A percentile compares a stretch with the other conserved stretches of the same genome.
Evolutionary conservation across 2,113 vertebrate species (phyloP).

Genomic region (Corythornis vintsioides): DNA sequence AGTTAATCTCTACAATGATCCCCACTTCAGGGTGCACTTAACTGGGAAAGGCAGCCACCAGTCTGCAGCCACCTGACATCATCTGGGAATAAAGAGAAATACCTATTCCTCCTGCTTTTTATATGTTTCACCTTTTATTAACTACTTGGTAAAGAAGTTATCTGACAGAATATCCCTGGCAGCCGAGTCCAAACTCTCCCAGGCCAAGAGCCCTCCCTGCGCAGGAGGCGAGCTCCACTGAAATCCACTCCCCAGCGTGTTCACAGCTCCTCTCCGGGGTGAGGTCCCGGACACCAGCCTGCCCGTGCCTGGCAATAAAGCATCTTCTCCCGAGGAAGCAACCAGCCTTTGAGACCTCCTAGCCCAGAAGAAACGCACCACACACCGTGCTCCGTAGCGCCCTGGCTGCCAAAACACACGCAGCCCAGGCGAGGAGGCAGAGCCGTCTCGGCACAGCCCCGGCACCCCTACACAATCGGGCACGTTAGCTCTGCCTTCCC

Average conservation of each 20-base stretch:
- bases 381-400: rapidly evolving
- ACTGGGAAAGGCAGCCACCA: neutral
- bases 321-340: neutral
- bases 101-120: neutral
- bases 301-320: neutral
- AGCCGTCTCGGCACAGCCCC: neutral
- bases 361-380: rapidly evolving
- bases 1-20: neutral
- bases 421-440: neutral
- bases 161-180: neutral
- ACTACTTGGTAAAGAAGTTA: too few species aligned
- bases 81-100: neutral
- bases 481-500: rapidly evolving
- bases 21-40: rapidly evolving
- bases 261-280: neutral
- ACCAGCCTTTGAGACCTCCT: neutral
- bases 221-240: rapidly evolving
- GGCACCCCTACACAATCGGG: neutral
- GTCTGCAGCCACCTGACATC: neutral
- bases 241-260: rapidly evolving
- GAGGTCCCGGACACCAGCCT: neutral
- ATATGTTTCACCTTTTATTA: neutral
- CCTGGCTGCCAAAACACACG: neutral
- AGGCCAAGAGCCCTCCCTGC: neutral
- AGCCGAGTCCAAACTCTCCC: neutral